phyloP scores from a whole-genome alignment of 2,113 vertebrate genomes.

The Ctenodactylus gundi region DNA sequence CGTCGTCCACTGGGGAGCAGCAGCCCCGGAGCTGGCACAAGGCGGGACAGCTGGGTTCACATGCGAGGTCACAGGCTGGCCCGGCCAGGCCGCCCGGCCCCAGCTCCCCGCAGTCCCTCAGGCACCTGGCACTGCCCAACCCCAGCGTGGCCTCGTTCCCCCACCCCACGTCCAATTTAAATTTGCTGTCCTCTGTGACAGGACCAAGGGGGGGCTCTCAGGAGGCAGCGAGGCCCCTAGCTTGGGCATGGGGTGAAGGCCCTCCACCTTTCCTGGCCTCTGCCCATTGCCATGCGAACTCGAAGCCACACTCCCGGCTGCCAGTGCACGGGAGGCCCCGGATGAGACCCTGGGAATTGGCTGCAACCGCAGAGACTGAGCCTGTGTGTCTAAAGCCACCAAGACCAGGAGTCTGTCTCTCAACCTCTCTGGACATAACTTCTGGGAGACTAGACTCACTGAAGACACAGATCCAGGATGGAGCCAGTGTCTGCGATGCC shows the following conservation, averaged over 20 bases:
- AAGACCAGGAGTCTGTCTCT: rapidly evolving
- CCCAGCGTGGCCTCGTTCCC: not conserved
- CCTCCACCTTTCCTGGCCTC: no score
- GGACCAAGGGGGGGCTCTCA: not conserved
- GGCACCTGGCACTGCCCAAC: not conserved
- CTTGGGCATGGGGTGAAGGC: not conserved
- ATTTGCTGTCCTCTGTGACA: rapidly evolving
- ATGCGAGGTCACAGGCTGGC: not conserved
- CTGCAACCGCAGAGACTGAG: not conserved
- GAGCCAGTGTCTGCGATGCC: rapidly evolving
- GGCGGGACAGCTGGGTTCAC: not conserved
- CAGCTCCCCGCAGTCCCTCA: rapidly evolving
- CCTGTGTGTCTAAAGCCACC: rapidly evolving
- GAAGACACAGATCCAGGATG: not conserved
- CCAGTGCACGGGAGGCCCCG: no score
- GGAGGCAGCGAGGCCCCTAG: not conserved
- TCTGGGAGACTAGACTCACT: no score
- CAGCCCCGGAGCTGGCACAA: not conserved
- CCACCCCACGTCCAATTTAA: not conserved
- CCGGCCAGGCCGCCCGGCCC: not conserved
- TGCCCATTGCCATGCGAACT: no score
- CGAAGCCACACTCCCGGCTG: no score
- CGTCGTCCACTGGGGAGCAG: not conserved
- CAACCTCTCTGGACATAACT: no score
- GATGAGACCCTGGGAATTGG: no score